phyloP scores from a whole-genome alignment of 2,113 vertebrate genomes.

The Piaya cayana region DNA sequence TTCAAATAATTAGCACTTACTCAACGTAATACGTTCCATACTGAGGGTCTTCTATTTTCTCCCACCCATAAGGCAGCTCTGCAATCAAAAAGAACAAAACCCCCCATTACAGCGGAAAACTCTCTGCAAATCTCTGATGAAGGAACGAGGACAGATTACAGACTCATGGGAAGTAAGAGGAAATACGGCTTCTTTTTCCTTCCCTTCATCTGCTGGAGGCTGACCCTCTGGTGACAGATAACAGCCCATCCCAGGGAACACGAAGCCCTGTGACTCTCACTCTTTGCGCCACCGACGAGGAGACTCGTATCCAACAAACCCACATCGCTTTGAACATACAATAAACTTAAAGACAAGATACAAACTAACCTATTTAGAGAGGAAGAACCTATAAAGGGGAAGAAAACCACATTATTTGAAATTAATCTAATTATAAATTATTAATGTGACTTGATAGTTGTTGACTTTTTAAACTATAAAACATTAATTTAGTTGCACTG shows the following conservation, averaged over 20 bases:
- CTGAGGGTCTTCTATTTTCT: conserved; percentile 97
- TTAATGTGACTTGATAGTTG: neutral
- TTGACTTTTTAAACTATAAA: neutral
- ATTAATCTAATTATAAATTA: neutral
- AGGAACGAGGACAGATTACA: neutral
- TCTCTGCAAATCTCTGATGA: neutral
- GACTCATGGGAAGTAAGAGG: neutral
- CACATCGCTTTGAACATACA: neutral
- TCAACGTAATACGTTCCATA: conserved; percentile 96
- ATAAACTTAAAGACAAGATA: neutral
- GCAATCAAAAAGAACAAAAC: conserved; percentile 46
- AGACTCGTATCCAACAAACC: neutral
- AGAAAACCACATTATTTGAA: neutral
- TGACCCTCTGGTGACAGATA: neutral
- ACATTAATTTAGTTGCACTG: fast-evolving
- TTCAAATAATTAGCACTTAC: conserved; percentile 80
- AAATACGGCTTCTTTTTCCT: neutral
- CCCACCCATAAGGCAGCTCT: conserved; percentile 99
- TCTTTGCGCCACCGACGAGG: neutral
- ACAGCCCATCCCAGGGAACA: neutral
- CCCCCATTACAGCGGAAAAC: neutral
- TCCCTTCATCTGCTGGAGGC: neutral
- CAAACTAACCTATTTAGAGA: neutral
- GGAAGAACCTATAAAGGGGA: neutral
- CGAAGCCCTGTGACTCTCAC: neutral